Percentiles rank a stretch among this genome's conserved stretches.
These are phyloP conservation scores for Crypturellus undulatus DNA, from an alignment of 2,113 vertebrate genomes.

Conservation along the genomic window DNA sequence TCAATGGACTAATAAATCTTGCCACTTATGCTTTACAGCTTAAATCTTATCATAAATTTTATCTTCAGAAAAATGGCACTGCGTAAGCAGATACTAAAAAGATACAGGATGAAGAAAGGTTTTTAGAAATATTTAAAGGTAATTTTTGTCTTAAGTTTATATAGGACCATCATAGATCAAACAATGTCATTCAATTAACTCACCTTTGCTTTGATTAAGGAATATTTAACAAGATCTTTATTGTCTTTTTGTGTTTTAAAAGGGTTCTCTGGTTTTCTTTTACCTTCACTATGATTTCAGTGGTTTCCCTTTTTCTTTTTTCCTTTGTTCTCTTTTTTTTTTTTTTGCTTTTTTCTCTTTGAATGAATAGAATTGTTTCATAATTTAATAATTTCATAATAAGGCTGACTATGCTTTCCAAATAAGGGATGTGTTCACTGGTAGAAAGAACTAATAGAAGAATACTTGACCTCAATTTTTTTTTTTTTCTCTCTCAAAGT, in stretches of 20 bases:
- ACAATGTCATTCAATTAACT: neutral
- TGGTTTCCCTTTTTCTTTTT: neutral
- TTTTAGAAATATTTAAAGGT: neutral
- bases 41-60: neutral
- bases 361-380: neutral
- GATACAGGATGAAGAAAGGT: neutral
- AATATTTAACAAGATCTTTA: neutral
- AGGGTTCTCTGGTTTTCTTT: neutral
- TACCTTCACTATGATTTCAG: neutral
- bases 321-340: neutral
- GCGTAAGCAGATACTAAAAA: neutral
- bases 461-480: neutral
- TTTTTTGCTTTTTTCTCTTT: neutral
- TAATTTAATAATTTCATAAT: neutral
- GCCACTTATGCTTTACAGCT: neutral
- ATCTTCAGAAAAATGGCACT: neutral
- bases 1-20: neutral
- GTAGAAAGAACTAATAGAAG: neutral
- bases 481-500: neutral
- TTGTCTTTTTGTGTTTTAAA: neutral
- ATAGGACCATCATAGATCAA: neutral
- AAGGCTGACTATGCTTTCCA: neutral
- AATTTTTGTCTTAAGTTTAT: neutral
- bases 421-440: neutral
- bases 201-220: neutral